Evolutionary conservation across 1,140 invertebrate genomes (phyloP).

Genomic region (Drosophila simulans): DNA sequence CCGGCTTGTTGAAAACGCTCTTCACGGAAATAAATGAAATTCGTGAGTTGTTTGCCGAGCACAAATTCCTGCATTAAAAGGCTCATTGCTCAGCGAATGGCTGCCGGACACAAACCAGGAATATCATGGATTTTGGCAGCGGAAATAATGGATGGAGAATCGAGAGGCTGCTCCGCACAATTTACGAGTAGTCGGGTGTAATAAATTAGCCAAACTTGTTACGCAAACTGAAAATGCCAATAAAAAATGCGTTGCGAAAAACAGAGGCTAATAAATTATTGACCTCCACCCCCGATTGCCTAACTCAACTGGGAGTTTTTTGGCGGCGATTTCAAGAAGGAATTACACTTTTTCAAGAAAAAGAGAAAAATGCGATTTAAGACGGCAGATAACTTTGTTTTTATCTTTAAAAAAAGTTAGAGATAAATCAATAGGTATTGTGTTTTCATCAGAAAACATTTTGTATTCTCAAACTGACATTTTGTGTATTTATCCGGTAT

Average conservation of each 20-base stretch:
- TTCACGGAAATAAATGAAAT: constrained; percentile 63
- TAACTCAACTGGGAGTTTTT: constrained; percentile 1
- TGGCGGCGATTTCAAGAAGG: constrained; percentile 7
- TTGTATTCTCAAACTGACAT: background rate
- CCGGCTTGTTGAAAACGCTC: constrained; percentile 23
- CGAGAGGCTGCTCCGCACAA: constrained; percentile 26
- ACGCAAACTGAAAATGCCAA: constrained; percentile 69
- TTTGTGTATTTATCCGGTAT: too few relatives aligned
- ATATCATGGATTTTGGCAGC: constrained; percentile 16
- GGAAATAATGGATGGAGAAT: background rate
- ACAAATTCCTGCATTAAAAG: constrained; percentile 68
- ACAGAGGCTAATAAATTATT: constrained; percentile 60
- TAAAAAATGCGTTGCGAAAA: constrained; percentile 68
- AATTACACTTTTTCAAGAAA: constrained; percentile 9
- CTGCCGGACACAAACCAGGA: constrained; percentile 25
- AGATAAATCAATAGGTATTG: too few relatives aligned
- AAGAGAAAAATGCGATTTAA: background rate
- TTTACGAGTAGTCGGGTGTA: constrained; percentile 63
- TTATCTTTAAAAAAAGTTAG: background rate
- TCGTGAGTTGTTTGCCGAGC: constrained; percentile 62
- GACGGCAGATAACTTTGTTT: background rate
- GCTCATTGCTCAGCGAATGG: constrained; percentile 55
- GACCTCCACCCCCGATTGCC: background rate
- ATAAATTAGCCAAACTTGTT: constrained; percentile 75
- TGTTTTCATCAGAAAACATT: background rate